Evolutionary conservation across 1,140 invertebrate genomes (phyloP).

Genomic region (Diabrotica virgifera): DNA sequence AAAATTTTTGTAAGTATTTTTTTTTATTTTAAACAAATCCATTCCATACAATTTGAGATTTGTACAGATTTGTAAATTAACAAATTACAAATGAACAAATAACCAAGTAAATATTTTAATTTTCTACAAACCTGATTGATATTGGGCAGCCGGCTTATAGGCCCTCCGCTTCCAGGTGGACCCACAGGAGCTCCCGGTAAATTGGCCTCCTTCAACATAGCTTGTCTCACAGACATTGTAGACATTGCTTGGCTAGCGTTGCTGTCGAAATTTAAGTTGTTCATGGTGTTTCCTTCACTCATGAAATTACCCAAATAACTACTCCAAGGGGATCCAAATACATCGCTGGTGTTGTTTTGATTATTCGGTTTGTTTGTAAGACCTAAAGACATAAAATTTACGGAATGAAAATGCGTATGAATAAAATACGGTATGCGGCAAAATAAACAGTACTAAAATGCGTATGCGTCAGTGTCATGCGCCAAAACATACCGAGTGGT

Average conservation of each 20-base stretch:
- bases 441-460: too few species aligned
- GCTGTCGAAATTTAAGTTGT: neutral
- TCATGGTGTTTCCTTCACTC: slow-evolving; percentile 17
- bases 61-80: too few species aligned
- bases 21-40: too few species aligned
- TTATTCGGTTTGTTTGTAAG: slow-evolving; percentile 11
- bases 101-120: neutral
- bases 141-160: slow-evolving; percentile 7
- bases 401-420: too few species aligned
- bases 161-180: slow-evolving; percentile 4
- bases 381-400: neutral
- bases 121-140: neutral
- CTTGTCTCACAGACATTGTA: slow-evolving; percentile 42
- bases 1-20: too few species aligned
- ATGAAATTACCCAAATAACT: slow-evolving; percentile 22
- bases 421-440: too few species aligned
- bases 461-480: too few species aligned
- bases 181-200: slow-evolving; percentile 19
- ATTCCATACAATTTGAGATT: too few species aligned
- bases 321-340: slow-evolving; percentile 32
- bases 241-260: slow-evolving; percentile 31
- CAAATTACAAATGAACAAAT: neutral
- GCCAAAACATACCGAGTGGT: too few species aligned
- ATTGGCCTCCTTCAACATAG: slow-evolving; percentile 44
- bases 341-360: slow-evolving; percentile 19